Percentiles rank a stretch among this genome's conserved stretches.
Conservation (phyloP, 2,888 invertebrate genomes). For the Mythimna albipuncta region DNA sequence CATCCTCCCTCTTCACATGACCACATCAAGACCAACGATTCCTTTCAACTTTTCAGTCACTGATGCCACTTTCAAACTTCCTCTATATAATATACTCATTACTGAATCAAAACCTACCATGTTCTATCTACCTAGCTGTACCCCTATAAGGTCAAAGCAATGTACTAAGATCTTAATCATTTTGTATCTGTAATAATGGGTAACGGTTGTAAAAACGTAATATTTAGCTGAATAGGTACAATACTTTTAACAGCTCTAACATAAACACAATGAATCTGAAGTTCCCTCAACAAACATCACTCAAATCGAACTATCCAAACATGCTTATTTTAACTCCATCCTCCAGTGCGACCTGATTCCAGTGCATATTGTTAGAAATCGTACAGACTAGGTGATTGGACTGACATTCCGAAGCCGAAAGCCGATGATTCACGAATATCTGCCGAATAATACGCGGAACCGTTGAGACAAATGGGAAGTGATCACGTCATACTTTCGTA, state of each 20-base stretch:
- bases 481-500: slow-evolving; percentile 54
- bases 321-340: slow-evolving; percentile 19
- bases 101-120: no score
- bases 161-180: no score
- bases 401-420: slow-evolving; percentile 55
- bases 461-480: slow-evolving; percentile 44
- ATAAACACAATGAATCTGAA: slow-evolving; percentile 4
- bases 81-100: no score
- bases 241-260: background rate
- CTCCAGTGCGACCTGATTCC: slow-evolving; percentile 42
- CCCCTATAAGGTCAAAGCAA: no score
- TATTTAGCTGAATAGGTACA: background rate
- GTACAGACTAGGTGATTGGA: slow-evolving; percentile 49
- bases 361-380: slow-evolving; percentile 54
- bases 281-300: slow-evolving; percentile 1
- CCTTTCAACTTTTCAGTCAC: no score
- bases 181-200: no score
- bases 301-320: slow-evolving; percentile 6
- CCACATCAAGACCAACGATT: no score
- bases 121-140: no score
- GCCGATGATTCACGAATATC: slow-evolving; percentile 61
- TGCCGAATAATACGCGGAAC: slow-evolving; percentile 54
- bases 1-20: no score
- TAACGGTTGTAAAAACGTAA: no score
- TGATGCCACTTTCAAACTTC: no score